These are phyloP conservation scores for Naja naja DNA, from an alignment of 2,113 vertebrate species.

Conservation along the genomic window DNA sequence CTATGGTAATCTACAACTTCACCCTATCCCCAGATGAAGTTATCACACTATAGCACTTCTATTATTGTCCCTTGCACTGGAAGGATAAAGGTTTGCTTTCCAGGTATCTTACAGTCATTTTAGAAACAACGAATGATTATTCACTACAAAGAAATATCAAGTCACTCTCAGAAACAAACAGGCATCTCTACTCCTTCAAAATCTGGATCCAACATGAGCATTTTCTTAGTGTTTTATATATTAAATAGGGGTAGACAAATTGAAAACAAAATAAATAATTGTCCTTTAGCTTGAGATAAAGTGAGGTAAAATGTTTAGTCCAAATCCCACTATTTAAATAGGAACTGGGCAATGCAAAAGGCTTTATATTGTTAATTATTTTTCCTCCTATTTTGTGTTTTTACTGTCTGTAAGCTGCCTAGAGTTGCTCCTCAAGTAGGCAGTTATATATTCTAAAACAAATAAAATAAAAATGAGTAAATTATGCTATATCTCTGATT, in stretches of 20 bases:
- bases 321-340: neutral
- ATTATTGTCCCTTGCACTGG: slow-evolving; percentile 53
- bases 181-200: neutral
- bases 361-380: neutral
- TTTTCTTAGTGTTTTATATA: neutral
- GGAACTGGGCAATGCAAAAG: neutral
- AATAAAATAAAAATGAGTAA: neutral
- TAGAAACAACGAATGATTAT: slow-evolving; percentile 49
- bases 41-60: slow-evolving; percentile 26
- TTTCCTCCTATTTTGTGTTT: too few species aligned
- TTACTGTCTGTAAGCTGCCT: too few species aligned
- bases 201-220: neutral
- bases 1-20: slow-evolving; percentile 45
- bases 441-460: neutral
- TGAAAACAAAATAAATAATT: neutral
- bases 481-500: neutral
- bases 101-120: slow-evolving; percentile 49
- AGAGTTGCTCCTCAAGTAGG: neutral
- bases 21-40: neutral
- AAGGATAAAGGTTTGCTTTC: slow-evolving; percentile 38
- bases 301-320: neutral
- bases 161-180: slow-evolving; percentile 24
- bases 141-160: slow-evolving; percentile 52
- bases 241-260: neutral
- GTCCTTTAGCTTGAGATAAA: neutral